These are phyloP conservation scores for Tetanocera ferruginea DNA, from an alignment of 2,888 invertebrate species.

Conservation along the genomic window DNA sequence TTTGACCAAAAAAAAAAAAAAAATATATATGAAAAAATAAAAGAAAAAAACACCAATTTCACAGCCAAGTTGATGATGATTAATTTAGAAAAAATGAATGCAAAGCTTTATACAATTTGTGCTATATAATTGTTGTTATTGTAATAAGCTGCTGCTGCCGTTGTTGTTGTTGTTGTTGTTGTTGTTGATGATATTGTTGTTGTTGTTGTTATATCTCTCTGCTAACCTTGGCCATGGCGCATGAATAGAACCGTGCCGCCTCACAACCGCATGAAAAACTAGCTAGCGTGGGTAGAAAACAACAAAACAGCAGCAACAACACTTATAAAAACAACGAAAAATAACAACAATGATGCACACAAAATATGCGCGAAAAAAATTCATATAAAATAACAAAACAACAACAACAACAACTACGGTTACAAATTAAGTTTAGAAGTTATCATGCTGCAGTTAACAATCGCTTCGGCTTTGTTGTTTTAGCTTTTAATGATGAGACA, in stretches of 20 bases:
- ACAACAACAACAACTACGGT: background rate
- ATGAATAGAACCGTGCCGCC: constrained; percentile 25
- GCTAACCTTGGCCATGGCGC: constrained; percentile 29
- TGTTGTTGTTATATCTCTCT: background rate
- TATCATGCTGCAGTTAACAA: constrained; percentile 10
- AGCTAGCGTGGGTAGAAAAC: constrained; percentile 28
- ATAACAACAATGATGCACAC: constrained; percentile 18
- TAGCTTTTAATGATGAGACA: background rate
- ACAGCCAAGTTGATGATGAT: background rate
- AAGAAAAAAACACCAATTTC: background rate
- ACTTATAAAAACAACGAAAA: background rate
- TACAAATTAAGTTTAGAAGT: constrained; percentile 23
- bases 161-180: background rate
- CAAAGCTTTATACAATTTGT: background rate
- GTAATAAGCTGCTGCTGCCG: background rate
- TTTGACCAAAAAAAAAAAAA: too few relatives aligned
- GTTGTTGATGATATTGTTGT: background rate
- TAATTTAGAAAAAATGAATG: constrained; percentile 26
- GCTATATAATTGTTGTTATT: constrained; percentile 18
- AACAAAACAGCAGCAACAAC: constrained; percentile 1
- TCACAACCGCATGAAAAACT: constrained; percentile 9
- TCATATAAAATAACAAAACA: background rate
- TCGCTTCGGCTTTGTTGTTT: background rate
- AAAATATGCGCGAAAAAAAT: background rate
- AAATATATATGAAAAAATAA: too few relatives aligned